Evolutionary conservation across 2,888 invertebrate species (phyloP).

Genomic region (Epinotia demarniana): DNA sequence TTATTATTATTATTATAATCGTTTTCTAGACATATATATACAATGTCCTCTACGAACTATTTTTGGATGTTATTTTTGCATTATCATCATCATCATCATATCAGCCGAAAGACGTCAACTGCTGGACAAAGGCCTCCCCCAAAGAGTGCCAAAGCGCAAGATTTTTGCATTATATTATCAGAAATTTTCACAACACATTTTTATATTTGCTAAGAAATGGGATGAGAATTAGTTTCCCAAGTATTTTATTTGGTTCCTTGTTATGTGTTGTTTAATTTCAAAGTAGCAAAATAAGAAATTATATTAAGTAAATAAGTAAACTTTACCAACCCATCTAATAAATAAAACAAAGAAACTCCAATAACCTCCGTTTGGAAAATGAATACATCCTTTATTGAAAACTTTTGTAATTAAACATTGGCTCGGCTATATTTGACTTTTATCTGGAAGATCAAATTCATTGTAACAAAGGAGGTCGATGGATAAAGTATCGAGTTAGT

Average conservation of each 20-base stretch:
- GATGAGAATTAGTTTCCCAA: no score
- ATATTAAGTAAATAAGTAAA: conserved; percentile 1
- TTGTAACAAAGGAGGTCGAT: conserved; percentile 48
- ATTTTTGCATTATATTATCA: no score
- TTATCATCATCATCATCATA: no score
- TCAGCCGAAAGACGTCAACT: no score
- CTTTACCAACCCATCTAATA: conserved; percentile 18
- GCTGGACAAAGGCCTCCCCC: no score
- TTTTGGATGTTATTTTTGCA: no score
- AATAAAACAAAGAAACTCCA: conserved; percentile 29
- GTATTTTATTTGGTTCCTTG: not conserved
- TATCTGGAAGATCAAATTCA: conserved; percentile 48
- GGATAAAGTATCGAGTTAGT: conserved; percentile 41
- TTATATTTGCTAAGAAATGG: no score
- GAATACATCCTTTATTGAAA: conserved; percentile 47
- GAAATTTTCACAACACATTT: no score
- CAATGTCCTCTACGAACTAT: no score
- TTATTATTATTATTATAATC: no score
- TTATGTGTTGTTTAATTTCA: not conserved
- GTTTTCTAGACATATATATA: no score
- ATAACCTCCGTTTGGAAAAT: conserved; percentile 42
- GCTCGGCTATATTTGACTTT: conserved; percentile 48
- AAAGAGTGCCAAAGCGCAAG: no score
- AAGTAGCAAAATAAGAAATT: not conserved
- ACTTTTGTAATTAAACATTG: conserved; percentile 51